phyloP scores from a whole-genome alignment of 2,888 invertebrate genomes.

The Agrotis clavis region DNA sequence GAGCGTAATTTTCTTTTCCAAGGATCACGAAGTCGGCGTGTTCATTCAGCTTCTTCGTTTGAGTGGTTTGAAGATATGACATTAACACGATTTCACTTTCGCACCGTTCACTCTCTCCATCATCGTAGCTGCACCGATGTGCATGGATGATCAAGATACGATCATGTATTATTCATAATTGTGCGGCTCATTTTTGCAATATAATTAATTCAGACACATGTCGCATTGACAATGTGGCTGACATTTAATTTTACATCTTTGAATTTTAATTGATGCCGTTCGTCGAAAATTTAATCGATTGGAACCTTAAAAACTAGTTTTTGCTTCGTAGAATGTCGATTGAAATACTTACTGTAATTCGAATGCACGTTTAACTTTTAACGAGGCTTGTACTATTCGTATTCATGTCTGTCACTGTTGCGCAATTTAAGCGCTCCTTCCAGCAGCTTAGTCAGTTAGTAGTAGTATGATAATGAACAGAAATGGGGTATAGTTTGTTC shows the following conservation, averaged over 20 bases:
- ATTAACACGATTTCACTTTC: conserved; percentile 80
- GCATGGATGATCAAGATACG: conserved; percentile 74
- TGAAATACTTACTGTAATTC: conserved; percentile 25
- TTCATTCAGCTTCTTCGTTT: conserved; percentile 26
- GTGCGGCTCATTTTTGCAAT: conserved; percentile 62
- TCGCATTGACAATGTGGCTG: conserved; percentile 56
- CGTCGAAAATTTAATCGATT: conserved; percentile 33
- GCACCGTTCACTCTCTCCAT: conserved; percentile 78
- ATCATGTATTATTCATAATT: conserved; percentile 77
- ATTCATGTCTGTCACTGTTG: conserved; percentile 65
- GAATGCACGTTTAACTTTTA: conserved; percentile 60
- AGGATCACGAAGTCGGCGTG: not conserved
- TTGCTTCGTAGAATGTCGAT: conserved; percentile 34
- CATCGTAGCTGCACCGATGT: conserved; percentile 69
- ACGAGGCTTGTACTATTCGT: conserved; percentile 66
- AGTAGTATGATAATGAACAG: conserved; percentile 77
- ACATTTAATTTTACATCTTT: conserved; percentile 57
- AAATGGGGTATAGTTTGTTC: conserved; percentile 78
- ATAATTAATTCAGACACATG: conserved; percentile 64
- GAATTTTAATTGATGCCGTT: conserved; percentile 55
- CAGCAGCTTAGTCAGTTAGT: conserved; percentile 63
- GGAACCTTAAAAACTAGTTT: conserved; percentile 15
- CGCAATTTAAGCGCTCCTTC: conserved; percentile 64
- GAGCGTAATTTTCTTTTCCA: conserved; percentile 28
- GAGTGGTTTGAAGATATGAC: conserved; percentile 55